Base-by-base conservation (phyloP, 1,140 invertebrate genomes). In the Drosophila nebulosa region DNA sequence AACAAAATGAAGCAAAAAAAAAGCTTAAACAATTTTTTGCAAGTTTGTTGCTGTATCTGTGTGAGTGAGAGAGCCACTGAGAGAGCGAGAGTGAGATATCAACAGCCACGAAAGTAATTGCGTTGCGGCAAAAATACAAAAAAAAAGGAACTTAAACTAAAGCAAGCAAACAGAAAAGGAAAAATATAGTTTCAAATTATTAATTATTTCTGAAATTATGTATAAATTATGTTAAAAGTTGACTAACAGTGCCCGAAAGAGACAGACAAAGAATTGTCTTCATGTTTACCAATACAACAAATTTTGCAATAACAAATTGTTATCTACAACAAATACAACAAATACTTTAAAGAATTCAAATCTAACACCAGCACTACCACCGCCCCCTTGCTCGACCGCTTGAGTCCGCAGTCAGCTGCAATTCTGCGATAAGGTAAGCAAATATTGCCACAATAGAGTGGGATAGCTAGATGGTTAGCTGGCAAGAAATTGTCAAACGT, bases 391-490 rank as follows among this genome's bases (percentile, higher is more conserved):
- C 27, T 30, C 27, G 27, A 76, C 79, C 84, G 75, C 84, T 79
- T 64, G 36, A 83, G 61, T 30, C 57, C 67, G 71, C 61, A 74
- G 81, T 79, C 78, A 85, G 81, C 78, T 85, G 83, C 78, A 85
- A 66, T 88, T 88, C 51, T 75, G 74, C 83, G 81, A 85, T 85
- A 85, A 88, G 83, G 81, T 86, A 51, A 86, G 81, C 79, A 79
- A 85, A 79, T 63, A 84, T 53, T 57, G 39, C 39, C 18, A 46
- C 39, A 46, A 46, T 39, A 39, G n/a, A 39, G n/a, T 32, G 30
- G 30, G 30, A 32, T 32, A 32, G 30, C 30, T 39, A 39, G 36
- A 39, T 39, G 36, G 36, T 39, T 39, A 39, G 36, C 36, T 39
- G 36, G 36, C 36, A 14, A 39, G 36, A 32, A 12, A 32, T 42